Conservation (phyloP, 1,140 invertebrate genomes). For the Tetramorium parvispinum region DNA sequence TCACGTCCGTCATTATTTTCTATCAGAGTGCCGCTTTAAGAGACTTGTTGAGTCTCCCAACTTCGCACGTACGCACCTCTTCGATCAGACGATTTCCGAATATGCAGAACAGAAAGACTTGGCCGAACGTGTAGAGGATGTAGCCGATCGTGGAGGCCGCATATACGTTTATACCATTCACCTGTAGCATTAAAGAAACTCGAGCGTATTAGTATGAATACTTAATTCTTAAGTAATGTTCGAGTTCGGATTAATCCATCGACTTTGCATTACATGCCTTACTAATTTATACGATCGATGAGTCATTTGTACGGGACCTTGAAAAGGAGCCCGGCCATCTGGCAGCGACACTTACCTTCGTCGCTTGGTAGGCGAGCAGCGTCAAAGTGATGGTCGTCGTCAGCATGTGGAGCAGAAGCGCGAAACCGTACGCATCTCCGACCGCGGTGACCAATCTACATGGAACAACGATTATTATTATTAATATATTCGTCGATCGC, state of each 20-base stretch:
- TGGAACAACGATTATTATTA: neutral
- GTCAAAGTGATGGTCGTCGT: constrained; percentile 93
- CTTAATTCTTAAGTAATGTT: constrained; percentile 19
- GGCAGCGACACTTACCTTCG: constrained; percentile 87
- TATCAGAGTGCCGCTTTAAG: neutral
- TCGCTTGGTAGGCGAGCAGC: constrained; percentile 93
- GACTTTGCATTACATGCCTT: constrained; percentile 11
- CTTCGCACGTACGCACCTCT: constrained; percentile 87
- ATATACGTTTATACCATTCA: constrained; percentile 90
- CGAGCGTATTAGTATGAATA: constrained; percentile 36
- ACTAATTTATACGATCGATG: constrained; percentile 47
- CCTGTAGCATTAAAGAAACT: constrained; percentile 83
- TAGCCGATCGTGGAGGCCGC: constrained; percentile 92
- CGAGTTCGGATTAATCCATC: constrained; percentile 15
- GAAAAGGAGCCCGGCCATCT: constrained; percentile 9
- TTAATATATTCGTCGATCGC: neutral
- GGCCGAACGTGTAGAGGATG: constrained; percentile 91
- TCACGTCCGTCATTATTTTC: too few relatives aligned
- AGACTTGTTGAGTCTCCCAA: neutral
- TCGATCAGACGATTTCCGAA: constrained; percentile 94
- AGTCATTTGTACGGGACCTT: constrained; percentile 30
- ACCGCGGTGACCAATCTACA: constrained; percentile 91
- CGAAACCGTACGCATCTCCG: constrained; percentile 92
- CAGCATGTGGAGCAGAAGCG: constrained; percentile 93
- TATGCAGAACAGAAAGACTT: constrained; percentile 94